Conservation (phyloP, 2,888 invertebrate genomes). For the Tetragonisca angustula region DNA sequence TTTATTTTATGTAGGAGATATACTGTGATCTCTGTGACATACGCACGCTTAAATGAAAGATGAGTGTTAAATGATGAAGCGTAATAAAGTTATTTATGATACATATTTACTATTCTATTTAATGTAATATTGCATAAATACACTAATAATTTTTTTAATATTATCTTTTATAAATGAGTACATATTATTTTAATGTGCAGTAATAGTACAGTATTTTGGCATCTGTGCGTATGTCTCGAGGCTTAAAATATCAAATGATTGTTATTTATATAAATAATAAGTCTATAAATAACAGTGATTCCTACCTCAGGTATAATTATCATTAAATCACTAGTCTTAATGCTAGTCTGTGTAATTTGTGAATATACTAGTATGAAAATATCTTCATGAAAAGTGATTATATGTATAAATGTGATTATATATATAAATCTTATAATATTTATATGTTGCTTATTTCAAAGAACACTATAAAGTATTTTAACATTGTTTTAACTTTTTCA, state of each 20-base stretch:
- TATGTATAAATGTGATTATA: neutral
- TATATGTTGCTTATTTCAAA: neutral
- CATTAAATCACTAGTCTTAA: neutral
- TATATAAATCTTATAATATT: neutral
- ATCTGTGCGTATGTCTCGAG: neutral
- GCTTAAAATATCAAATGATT: neutral
- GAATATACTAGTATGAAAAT: neutral
- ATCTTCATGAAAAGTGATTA: neutral
- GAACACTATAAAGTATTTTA: neutral
- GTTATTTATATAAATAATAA: neutral
- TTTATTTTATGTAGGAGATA: neutral
- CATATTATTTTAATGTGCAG: neutral
- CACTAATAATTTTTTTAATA: neutral
- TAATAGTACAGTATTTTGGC: neutral
- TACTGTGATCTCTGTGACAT: neutral
- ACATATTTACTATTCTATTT: neutral
- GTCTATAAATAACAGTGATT: neutral
- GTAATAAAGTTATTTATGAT: neutral
- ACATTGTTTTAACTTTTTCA: no score
- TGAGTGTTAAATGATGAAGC: neutral
- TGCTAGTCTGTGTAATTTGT: neutral
- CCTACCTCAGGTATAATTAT: neutral
- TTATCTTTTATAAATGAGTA: neutral
- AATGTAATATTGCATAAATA: neutral
- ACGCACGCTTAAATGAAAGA: neutral